Evolutionary conservation across 2,113 vertebrate species (phyloP), one percentile per base, ranked within the genome.

Genomic region (Sinocyclocheilus anshuiensis): DNA sequence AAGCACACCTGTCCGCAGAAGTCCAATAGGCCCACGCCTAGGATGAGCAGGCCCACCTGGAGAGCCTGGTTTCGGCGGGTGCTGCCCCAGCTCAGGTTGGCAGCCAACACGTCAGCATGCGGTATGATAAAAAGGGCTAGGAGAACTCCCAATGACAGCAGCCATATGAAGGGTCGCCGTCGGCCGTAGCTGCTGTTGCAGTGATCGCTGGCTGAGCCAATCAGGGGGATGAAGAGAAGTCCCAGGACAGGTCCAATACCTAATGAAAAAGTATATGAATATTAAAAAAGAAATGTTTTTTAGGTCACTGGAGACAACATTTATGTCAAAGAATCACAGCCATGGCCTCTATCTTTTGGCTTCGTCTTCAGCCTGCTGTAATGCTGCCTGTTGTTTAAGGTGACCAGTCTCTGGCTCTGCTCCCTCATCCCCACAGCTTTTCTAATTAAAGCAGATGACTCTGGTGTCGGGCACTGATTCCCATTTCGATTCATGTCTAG

Each of bases 1-100:
- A 96, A 96, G 86, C 95, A 96, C 65, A 95, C 93, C 79, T 96
- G 95, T 61, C 95, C 94, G 63, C 95, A 95, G 84, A 96, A 96
- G 91, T 96, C 95, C 53, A 96, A 93, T 13, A 96, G 94, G 1
- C 93, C 95, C 71, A 96, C 95, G 0, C 95, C 95, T 22, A 95
- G 69, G 90, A 96, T 95, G 5, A 96, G 93, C 87, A 96, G 92
- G 85, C 88, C 92, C 89, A 96, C 94, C 93, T 96, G 89, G 20
- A 95, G 84, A 6, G 90, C 90, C 24, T 50, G 93, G 6, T 84
- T 86, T 8, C 80, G 76, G 16, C 15, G 75, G 59, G 79, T 3
- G 16, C 91, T 93, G 4, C 94, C 93, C 93, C 93, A 94, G 79
- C 91, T 84, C 0, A 95, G 69, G 75, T 65, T 90, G 6, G 92